phyloP scores from a whole-genome alignment of 92 coral and sea anemone species.

The Desmophyllum pertusum region DNA sequence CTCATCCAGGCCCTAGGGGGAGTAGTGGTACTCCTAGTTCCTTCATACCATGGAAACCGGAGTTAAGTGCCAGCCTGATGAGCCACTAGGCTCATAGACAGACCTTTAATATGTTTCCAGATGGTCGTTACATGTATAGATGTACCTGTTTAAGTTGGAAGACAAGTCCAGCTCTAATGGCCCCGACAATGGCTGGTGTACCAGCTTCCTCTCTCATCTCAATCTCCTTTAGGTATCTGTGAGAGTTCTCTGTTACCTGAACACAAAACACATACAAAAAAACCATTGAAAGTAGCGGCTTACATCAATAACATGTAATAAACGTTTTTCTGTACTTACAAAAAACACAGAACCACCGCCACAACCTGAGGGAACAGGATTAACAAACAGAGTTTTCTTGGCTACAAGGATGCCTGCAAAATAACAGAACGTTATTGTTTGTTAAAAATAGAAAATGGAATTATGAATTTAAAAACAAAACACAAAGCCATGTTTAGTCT shows the following conservation, averaged over 20 bases:
- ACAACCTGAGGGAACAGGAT: conserved; percentile 95
- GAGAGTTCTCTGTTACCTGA: conserved; percentile 91
- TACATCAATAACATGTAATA: background rate
- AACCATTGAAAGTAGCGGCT: too few species aligned
- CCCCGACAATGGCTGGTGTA: conserved; percentile 96
- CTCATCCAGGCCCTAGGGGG: too few species aligned
- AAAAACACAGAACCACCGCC: conserved; percentile 98
- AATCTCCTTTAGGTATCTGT: conserved; percentile 91
- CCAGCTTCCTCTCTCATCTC: conserved; percentile 99
- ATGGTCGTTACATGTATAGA: background rate
- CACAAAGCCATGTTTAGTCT: too few species aligned
- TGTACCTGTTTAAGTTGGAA: conserved; percentile 97
- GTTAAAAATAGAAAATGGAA: background rate
- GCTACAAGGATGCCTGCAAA: conserved; percentile 90
- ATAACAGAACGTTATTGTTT: background rate
- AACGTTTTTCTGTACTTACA: conserved; percentile 58
- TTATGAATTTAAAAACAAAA: background rate
- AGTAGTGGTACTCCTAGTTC: too few species aligned
- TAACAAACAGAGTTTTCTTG: conserved; percentile 82
- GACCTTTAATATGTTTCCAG: background rate
- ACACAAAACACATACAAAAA: background rate
- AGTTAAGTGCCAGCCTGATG: too few species aligned
- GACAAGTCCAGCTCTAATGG: conserved; percentile 96
- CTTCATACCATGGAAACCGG: too few species aligned
- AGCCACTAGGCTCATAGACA: too few species aligned